Percentiles rank a stretch among this genome's conserved stretches.
phyloP scores from a whole-genome alignment of 2,888 invertebrate genomes.

The Euplagia quadripunctaria region DNA sequence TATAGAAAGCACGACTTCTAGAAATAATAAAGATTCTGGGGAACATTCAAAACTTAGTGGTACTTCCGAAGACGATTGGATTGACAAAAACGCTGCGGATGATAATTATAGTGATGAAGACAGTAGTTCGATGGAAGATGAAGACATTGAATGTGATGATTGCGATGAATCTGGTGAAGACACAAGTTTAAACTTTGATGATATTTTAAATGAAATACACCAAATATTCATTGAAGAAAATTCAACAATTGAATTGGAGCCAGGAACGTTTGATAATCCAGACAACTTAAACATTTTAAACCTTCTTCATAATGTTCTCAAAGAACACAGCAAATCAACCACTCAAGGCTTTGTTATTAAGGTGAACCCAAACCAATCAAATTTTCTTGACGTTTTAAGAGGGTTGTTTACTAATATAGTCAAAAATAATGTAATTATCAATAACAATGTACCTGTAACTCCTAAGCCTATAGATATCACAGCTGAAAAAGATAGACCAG shows the following conservation, averaged over 20 bases:
- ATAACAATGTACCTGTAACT: conserved; percentile 25
- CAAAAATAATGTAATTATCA: conserved; percentile 33
- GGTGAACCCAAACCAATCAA: conserved; percentile 20
- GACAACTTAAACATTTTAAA: conserved; percentile 7
- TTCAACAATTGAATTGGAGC: conserved; percentile 16
- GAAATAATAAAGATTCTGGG: background rate
- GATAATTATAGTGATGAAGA: conserved; percentile 3
- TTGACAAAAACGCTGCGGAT: background rate
- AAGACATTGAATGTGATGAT: background rate
- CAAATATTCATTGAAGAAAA: conserved; percentile 34
- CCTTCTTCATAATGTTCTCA: conserved; percentile 26
- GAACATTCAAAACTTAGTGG: background rate
- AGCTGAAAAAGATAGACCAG: conserved; percentile 1
- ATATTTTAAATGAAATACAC: conserved; percentile 33
- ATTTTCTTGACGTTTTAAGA: conserved; percentile 30
- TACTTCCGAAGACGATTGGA: background rate
- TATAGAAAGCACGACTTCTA: background rate
- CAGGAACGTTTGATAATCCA: conserved; percentile 6
- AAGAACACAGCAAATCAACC: conserved; percentile 8
- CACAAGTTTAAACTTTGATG: conserved; percentile 10
- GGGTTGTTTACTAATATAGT: conserved; percentile 39
- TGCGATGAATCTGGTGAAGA: background rate
- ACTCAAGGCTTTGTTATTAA: conserved; percentile 11
- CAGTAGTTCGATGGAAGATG: background rate
- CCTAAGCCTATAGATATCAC: background rate